phyloP scores from a whole-genome alignment of 1,140 invertebrate genomes.

The Dreissena rostriformis region DNA sequence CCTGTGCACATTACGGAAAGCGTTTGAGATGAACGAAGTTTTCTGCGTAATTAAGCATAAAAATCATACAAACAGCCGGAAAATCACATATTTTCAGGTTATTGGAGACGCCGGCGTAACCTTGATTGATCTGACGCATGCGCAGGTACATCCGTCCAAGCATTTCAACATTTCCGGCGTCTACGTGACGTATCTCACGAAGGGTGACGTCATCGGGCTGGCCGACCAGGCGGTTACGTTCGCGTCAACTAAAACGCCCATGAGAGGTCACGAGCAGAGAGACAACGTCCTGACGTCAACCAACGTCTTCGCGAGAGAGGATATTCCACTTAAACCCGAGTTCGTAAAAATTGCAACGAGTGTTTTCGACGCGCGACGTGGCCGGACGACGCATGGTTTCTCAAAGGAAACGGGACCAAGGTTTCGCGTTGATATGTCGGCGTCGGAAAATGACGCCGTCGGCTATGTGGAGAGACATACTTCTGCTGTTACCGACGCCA shows the following conservation, averaged over 20 bases:
- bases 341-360: slow-evolving; percentile 61
- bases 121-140: slow-evolving; percentile 53
- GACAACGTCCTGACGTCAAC: slow-evolving; percentile 53
- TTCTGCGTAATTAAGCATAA: too few relatives aligned
- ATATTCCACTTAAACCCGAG: slow-evolving; percentile 45
- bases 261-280: slow-evolving; percentile 67
- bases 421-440: slow-evolving; percentile 53
- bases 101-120: slow-evolving; percentile 58
- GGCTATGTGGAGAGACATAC: slow-evolving; percentile 54
- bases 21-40: too few relatives aligned
- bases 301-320: slow-evolving; percentile 61
- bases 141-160: not conserved
- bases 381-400: slow-evolving; percentile 40
- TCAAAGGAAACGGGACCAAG: slow-evolving; percentile 54
- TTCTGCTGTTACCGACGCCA: slow-evolving; percentile 55
- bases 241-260: slow-evolving; percentile 57
- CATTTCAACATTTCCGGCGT: slow-evolving; percentile 57
- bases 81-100: slow-evolving; percentile 41
- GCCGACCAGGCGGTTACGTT: slow-evolving; percentile 60
- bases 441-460: slow-evolving; percentile 26
- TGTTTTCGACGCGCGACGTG: slow-evolving; percentile 50
- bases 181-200: slow-evolving; percentile 58
- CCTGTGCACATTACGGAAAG: too few relatives aligned
- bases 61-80: too few relatives aligned
- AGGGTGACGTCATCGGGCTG: slow-evolving; percentile 59